These are phyloP conservation scores for Cladopsammia gracilis DNA, from an alignment of 64 coral and sea anemone species.

Conservation along the genomic window DNA sequence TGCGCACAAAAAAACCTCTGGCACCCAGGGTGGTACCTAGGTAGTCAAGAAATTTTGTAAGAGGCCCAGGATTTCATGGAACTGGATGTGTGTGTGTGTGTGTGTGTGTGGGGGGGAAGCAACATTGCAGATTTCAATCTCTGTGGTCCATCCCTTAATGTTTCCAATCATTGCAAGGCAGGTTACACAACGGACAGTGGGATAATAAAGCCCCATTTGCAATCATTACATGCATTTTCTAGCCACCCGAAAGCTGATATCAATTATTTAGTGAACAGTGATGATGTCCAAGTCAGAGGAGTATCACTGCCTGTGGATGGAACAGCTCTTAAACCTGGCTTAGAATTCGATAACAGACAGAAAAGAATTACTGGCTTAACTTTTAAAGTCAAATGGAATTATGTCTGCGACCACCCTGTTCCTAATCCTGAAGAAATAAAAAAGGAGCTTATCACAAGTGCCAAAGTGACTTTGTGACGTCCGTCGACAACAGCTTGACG, in stretches of 20 bases:
- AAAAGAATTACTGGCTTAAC: constrained; percentile 73
- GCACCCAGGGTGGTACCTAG: too few relatives aligned
- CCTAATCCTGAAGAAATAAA: constrained; percentile 76
- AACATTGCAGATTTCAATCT: constrained; percentile 71
- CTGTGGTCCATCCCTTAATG: constrained; percentile 58
- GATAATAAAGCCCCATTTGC: constrained; percentile 67
- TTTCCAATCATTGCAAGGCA: constrained; percentile 44
- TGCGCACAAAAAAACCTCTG: too few relatives aligned
- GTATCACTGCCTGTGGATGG: constrained; percentile 67
- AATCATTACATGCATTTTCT: constrained; percentile 48
- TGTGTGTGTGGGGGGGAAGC: too few relatives aligned
- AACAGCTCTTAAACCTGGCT: constrained; percentile 69
- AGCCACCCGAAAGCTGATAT: constrained; percentile 57
- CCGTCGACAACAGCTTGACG: constrained; percentile 71
- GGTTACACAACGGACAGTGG: constrained; percentile 73
- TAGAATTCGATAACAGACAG: constrained; percentile 70
- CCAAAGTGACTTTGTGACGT: constrained; percentile 65
- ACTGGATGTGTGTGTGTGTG: too few relatives aligned
- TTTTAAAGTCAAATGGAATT: constrained; percentile 67
- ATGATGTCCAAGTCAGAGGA: constrained; percentile 55
- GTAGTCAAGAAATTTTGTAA: constrained; percentile 46
- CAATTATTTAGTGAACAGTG: constrained; percentile 38
- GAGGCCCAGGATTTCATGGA: constrained; percentile 70
- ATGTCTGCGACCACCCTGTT: constrained; percentile 70
- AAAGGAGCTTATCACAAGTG: constrained; percentile 42